phyloP scores from a whole-genome alignment of 2,888 invertebrate species.

The Dascillus cervinus region DNA sequence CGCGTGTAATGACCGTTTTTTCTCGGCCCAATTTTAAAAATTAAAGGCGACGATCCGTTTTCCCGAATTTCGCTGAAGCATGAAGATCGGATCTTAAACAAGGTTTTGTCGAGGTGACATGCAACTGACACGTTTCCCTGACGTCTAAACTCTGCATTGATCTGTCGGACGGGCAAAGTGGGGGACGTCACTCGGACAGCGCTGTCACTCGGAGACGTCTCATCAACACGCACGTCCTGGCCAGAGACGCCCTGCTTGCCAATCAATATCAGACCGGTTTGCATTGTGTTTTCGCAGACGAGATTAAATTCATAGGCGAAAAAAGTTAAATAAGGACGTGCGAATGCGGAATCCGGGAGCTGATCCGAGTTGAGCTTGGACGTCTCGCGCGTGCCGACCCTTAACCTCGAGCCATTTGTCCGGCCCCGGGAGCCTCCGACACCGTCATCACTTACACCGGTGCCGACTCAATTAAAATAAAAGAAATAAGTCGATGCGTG shows the following conservation, averaged over 20 bases:
- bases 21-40: too few species aligned
- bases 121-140: conserved; percentile 22
- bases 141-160: conserved; percentile 19
- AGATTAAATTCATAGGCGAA: neutral
- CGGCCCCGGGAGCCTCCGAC: conserved; percentile 26
- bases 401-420: conserved; percentile 37
- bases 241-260: conserved; percentile 19
- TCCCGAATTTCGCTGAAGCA: too few species aligned
- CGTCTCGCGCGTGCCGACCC: conserved; percentile 33
- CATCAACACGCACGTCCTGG: conserved; percentile 26
- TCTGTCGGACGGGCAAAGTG: conserved; percentile 18
- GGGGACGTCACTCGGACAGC: conserved; percentile 22
- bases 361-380: conserved; percentile 20
- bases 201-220: conserved; percentile 25
- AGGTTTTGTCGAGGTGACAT: conserved; percentile 18
- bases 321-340: conserved; percentile 2
- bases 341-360: conserved; percentile 19
- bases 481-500: conserved; percentile 16
- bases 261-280: conserved; percentile 18
- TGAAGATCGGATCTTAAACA: too few species aligned
- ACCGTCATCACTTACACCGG: conserved; percentile 29
- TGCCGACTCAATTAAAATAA: conserved; percentile 28
- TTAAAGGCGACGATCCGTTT: too few species aligned
- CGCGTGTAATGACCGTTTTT: too few species aligned
- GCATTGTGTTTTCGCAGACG: too few species aligned